Conservation (phyloP, 2,888 invertebrate genomes). For the Phengaris arion region DNA sequence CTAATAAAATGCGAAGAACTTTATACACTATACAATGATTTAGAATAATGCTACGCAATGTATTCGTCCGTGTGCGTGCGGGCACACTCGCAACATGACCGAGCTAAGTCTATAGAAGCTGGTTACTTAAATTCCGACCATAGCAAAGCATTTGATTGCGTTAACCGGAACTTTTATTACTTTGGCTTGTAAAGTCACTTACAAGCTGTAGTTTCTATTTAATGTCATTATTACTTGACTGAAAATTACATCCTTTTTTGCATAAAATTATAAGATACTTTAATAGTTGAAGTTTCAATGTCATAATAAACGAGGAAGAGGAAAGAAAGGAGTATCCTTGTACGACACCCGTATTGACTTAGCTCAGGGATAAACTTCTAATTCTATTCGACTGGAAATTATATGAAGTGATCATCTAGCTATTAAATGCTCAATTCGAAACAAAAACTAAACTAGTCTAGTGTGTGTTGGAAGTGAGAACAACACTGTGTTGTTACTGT, state of each 20-base stretch:
- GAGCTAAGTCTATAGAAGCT: constrained; percentile 13
- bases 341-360: neutral
- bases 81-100: constrained; percentile 35
- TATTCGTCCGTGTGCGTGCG: constrained; percentile 37
- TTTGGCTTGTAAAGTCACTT: neutral
- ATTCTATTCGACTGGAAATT: neutral
- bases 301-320: neutral
- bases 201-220: neutral
- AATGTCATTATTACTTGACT: too few species aligned
- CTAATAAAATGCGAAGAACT: constrained; percentile 37
- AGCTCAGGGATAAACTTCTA: neutral
- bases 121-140: neutral
- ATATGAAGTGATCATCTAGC: constrained; percentile 6
- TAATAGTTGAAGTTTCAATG: too few species aligned
- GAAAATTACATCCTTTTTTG: too few species aligned
- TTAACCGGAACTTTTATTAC: neutral
- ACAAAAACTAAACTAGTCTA: neutral
- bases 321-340: neutral
- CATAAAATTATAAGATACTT: too few species aligned
- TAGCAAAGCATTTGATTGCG: neutral
- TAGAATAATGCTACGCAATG: constrained; percentile 76
- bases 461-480: neutral
- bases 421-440: neutral
- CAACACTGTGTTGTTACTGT: neutral
- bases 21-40: constrained; percentile 73